A percentile compares a stretch with the other conserved stretches of the same genome.
phyloP scores from a whole-genome alignment of 2,113 vertebrate genomes.

The Neolamprologus caudopunctatus region DNA sequence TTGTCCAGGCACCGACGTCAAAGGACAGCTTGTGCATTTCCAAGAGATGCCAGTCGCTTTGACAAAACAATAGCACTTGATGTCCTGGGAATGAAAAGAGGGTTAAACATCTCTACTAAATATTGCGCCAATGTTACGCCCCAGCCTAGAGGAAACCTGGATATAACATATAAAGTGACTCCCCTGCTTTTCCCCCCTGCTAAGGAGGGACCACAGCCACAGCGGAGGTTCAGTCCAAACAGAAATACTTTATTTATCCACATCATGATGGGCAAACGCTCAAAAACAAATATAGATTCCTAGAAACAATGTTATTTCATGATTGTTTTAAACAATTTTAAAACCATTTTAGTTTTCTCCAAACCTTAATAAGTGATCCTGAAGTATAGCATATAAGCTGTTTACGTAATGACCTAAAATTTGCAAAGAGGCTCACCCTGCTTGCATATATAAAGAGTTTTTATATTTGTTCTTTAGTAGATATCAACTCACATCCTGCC shows the following conservation, averaged over 20 bases:
- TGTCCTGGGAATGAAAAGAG: neutral
- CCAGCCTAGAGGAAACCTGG: neutral
- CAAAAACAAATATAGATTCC: neutral
- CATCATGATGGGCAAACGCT: neutral
- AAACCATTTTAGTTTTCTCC: neutral
- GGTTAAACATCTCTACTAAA: neutral
- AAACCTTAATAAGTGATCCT: neutral
- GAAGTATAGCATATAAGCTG: neutral
- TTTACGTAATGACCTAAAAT: rapidly evolving
- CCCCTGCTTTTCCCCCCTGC: neutral
- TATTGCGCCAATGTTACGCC: neutral
- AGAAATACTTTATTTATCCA: neutral
- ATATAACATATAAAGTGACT: neutral
- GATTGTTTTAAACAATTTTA: neutral
- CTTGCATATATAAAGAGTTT: neutral
- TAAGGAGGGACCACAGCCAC: neutral
- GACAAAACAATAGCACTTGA: neutral
- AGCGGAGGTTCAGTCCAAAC: neutral
- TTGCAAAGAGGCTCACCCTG: neutral
- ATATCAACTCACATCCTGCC: neutral
- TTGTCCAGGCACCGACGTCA: neutral
- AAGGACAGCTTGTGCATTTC: neutral
- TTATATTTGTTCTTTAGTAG: neutral
- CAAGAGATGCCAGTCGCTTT: neutral
- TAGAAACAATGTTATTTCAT: rapidly evolving